A percentile compares a stretch with the other conserved stretches of the same genome.
phyloP scores from a whole-genome alignment of 2,797 vertebrate genomes.

The Parotocinclus haroldoi region DNA sequence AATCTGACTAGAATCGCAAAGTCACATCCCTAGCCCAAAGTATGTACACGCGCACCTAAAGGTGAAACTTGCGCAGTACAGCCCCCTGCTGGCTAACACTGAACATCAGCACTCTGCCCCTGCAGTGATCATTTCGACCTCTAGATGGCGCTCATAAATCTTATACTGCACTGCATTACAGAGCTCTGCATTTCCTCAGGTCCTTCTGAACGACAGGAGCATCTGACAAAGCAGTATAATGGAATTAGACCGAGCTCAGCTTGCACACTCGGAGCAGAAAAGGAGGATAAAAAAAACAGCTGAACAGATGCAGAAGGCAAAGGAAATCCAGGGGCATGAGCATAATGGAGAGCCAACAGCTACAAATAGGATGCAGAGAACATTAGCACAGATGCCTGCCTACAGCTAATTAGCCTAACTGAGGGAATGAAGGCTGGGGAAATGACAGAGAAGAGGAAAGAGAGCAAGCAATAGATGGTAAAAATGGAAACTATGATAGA shows the following conservation, averaged over 20 bases:
- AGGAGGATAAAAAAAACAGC: neutral
- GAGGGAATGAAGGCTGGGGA: too few relatives aligned
- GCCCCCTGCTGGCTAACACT: conserved; percentile 3
- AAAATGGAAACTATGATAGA: too few relatives aligned
- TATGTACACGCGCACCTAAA: too few relatives aligned
- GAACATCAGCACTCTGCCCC: neutral
- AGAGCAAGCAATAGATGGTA: too few relatives aligned
- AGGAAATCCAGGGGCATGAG: too few relatives aligned
- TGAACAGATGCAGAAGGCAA: too few relatives aligned
- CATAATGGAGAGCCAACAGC: conserved; percentile 33
- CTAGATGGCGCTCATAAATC: conserved; percentile 16
- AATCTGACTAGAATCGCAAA: too few relatives aligned
- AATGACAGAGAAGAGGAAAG: too few relatives aligned
- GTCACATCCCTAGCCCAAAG: too few relatives aligned
- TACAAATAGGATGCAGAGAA: conserved; percentile 14
- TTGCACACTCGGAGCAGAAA: neutral
- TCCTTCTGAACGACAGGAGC: neutral
- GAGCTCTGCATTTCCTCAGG: conserved; percentile 3
- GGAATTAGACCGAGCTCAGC: conserved; percentile 30
- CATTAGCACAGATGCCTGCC: too few relatives aligned
- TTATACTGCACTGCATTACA: neutral
- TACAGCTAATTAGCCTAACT: too few relatives aligned
- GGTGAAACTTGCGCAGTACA: too few relatives aligned
- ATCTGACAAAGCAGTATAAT: conserved; percentile 20
- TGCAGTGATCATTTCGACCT: conserved; percentile 8